These are phyloP conservation scores for Corythaixoides concolor DNA, from an alignment of 2,113 vertebrate species.

Conservation along the genomic window DNA sequence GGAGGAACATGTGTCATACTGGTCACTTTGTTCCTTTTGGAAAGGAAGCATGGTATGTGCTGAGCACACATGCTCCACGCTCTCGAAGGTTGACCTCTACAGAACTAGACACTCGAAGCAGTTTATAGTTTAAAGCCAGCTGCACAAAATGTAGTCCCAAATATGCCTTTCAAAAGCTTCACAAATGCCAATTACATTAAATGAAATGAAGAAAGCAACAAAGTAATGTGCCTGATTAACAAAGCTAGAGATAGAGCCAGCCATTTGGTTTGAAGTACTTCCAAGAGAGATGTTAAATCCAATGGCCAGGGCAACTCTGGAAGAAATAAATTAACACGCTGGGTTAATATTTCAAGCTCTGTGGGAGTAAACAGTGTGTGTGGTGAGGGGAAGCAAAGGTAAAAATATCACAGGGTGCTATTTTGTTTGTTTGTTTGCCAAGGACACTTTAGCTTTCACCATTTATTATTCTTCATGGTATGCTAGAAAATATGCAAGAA, in stretches of 20 bases:
- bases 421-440: slow-evolving; percentile 38
- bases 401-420: slow-evolving; percentile 21
- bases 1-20: background rate
- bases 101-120: background rate
- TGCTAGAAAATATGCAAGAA: background rate
- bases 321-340: slow-evolving; percentile 48
- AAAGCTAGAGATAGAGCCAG: slow-evolving; percentile 34
- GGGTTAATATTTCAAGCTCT: slow-evolving; percentile 44
- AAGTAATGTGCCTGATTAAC: slow-evolving; percentile 42
- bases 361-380: background rate
- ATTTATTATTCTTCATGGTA: background rate
- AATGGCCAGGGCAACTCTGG: slow-evolving; percentile 20
- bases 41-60: background rate
- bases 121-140: slow-evolving; percentile 18
- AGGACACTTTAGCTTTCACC: background rate
- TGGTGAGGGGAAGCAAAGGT: slow-evolving; percentile 3
- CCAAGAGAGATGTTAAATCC: slow-evolving; percentile 39
- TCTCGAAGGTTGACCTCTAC: background rate
- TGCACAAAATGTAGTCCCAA: slow-evolving; percentile 15
- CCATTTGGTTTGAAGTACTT: slow-evolving; percentile 45
- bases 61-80: accelerated
- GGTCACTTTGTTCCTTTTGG: background rate
- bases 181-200: slow-evolving; percentile 30
- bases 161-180: slow-evolving; percentile 31
- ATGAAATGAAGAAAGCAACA: background rate